These are phyloP conservation scores for Zeuzera pyrina DNA, from an alignment of 2,888 invertebrate species.

Conservation along the genomic window DNA sequence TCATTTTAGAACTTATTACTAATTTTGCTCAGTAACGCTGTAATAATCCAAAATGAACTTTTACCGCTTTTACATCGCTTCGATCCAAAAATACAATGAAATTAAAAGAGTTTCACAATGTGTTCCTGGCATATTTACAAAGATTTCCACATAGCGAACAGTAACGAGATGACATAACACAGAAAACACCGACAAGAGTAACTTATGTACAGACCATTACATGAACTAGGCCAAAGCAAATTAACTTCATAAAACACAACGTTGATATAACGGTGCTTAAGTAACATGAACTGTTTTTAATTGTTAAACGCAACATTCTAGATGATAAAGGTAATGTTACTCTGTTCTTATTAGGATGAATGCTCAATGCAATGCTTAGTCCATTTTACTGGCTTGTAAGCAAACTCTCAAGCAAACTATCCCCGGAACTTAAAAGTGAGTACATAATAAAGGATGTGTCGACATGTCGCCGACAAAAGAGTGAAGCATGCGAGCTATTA, in stretches of 20 bases:
- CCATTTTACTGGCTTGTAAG: background rate
- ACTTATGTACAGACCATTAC: conserved; percentile 11
- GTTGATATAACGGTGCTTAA: conserved; percentile 40
- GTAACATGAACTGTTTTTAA: too few relatives aligned
- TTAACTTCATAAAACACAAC: conserved; percentile 31
- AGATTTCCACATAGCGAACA: conserved; percentile 18
- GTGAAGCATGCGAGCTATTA: conserved; percentile 41
- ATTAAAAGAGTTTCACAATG: conserved; percentile 8
- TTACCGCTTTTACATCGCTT: conserved; percentile 8
- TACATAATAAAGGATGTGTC: conserved; percentile 39
- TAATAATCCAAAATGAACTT: conserved; percentile 9
- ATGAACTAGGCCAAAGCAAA: conserved; percentile 37
- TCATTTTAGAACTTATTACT: too few relatives aligned
- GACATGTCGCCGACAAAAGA: conserved; percentile 48
- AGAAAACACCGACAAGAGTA: conserved; percentile 12
- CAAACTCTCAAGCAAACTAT: background rate
- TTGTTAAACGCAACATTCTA: too few relatives aligned
- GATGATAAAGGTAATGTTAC: too few relatives aligned
- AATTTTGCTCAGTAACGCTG: background rate
- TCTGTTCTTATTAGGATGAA: too few relatives aligned
- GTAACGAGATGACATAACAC: conserved; percentile 20
- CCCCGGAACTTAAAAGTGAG: conserved; percentile 27
- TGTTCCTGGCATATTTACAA: conserved; percentile 15
- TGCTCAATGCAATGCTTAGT: too few relatives aligned
- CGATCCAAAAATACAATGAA: conserved; percentile 1